Evolutionary conservation across 2,113 vertebrate genomes (phyloP).

Genomic region (Brachirus orientalis): DNA sequence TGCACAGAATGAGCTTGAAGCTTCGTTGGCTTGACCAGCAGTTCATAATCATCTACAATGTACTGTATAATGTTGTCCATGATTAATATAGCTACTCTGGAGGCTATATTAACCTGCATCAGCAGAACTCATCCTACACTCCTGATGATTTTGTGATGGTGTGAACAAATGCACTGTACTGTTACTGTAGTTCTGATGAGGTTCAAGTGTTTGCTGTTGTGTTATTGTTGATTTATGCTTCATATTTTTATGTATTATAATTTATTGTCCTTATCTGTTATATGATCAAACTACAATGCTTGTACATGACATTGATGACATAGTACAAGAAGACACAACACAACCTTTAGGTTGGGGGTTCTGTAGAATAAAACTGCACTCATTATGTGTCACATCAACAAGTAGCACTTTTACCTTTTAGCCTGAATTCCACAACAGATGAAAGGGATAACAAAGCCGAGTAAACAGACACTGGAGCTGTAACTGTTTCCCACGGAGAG

Average conservation of each 20-base stretch:
- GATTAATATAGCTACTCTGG: slow-evolving; percentile 74
- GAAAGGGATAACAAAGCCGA: slow-evolving; percentile 47
- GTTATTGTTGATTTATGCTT: slow-evolving; percentile 15
- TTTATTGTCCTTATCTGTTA: slow-evolving; percentile 7
- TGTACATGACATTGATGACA: slow-evolving; percentile 22
- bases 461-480: slow-evolving; percentile 36
- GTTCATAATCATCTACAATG: slow-evolving; percentile 66
- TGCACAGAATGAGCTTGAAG: slow-evolving; percentile 72
- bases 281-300: slow-evolving; percentile 23
- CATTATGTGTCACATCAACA: slow-evolving; percentile 27
- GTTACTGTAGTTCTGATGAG: slow-evolving; percentile 21
- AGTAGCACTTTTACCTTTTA: slow-evolving; percentile 35
- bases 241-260: not conserved
- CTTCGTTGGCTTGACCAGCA: slow-evolving; percentile 60
- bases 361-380: slow-evolving; percentile 15
- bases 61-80: slow-evolving; percentile 64
- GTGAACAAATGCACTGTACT: slow-evolving; percentile 31
- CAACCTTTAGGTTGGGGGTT: slow-evolving; percentile 9
- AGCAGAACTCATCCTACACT: slow-evolving; percentile 66
- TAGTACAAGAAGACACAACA: not conserved
- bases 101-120: slow-evolving; percentile 75
- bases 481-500: slow-evolving; percentile 49
- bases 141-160: slow-evolving; percentile 60
- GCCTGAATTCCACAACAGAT: slow-evolving; percentile 38
- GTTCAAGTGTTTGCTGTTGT: slow-evolving; percentile 43